Percentiles rank a stretch among this genome's conserved stretches.
phyloP scores from a whole-genome alignment of 2,113 vertebrate species.

The Chaetops frenatus region DNA sequence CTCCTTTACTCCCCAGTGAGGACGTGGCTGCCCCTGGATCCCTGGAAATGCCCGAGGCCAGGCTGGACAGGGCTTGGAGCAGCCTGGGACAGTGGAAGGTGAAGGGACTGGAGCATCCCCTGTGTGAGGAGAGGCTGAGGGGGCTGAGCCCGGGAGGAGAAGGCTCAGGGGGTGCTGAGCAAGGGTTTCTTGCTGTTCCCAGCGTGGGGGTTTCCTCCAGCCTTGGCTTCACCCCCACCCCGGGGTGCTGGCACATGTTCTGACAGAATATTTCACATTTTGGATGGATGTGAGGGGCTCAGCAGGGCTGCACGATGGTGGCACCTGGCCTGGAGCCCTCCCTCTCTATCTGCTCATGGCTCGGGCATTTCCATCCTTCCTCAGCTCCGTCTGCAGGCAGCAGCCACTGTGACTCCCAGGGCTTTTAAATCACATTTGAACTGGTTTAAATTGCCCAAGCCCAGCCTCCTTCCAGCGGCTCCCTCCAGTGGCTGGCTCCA shows the following conservation, averaged over 20 bases:
- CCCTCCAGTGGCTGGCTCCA: constrained; percentile 5
- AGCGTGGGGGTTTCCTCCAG: background rate
- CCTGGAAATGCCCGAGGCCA: background rate
- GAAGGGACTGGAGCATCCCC: background rate
- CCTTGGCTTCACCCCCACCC: background rate
- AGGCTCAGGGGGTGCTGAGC: background rate
- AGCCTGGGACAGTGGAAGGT: fast-evolving
- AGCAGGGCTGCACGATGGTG: background rate
- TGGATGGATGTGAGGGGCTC: fast-evolving
- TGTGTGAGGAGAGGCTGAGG: background rate
- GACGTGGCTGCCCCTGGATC: background rate
- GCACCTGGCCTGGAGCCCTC: background rate
- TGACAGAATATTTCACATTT: background rate
- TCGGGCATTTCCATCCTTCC: background rate
- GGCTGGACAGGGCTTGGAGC: background rate
- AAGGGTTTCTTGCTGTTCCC: background rate
- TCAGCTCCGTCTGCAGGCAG: background rate
- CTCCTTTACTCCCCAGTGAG: background rate
- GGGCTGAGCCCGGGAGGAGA: background rate
- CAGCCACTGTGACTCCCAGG: fast-evolving
- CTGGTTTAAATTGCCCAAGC: background rate
- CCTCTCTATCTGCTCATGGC: fast-evolving
- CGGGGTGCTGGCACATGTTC: background rate
- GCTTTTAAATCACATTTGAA: background rate
- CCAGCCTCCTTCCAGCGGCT: background rate